Base-by-base conservation (phyloP, 2,888 invertebrate genomes). In the Cephus rjabovi region DNA sequence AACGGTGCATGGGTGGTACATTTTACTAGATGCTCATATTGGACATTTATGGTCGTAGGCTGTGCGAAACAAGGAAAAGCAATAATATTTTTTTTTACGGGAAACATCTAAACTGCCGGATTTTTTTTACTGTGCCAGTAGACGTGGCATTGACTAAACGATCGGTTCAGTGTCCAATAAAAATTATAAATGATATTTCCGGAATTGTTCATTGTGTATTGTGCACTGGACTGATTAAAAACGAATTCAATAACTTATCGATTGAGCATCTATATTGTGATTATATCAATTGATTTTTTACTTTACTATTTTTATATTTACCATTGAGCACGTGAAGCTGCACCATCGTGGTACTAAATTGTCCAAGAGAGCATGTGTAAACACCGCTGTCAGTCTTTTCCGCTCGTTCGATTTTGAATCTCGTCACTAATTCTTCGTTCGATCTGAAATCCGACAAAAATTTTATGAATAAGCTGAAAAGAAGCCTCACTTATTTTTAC, bases 271-370 rank as follows among this genome's bases (percentile, higher is more conserved):
- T 56, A 23, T 2, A 0, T 9, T 15, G 40, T 56, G 23, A 0
- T 56, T 9, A 56, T 2, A 9, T 23, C 23, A 23, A 9, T 56
- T 23, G 9, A 56, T 56, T 75, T 3, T 2, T 6, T 56, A 15
- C 0, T 37, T 11, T 3, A 30, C 0, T 75, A 71, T 71, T 79
- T 77, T 69, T 79, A 90, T 93, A 90, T 93, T 93, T 92, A 95
- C 95, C 95, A 89, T 95, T 95, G 81, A 95, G 92, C 78, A 95
- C 95, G 87, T 95, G 95, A 78, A 95, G 95, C 88, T 95, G 94
- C 77, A 95, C 94, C 37, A 93, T 93, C 30, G 94, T 94, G 86
- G 94, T 94, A 75, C 94, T 94, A 85, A 95, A 94, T 86, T 95
- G 94, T 81, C 93, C 93, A 82, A 95, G 92, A 76, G 94, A 93